A percentile compares a stretch with the other conserved stretches of the same genome.
Conservation (phyloP, 2,888 invertebrate species). For the Cephalotes varians region DNA sequence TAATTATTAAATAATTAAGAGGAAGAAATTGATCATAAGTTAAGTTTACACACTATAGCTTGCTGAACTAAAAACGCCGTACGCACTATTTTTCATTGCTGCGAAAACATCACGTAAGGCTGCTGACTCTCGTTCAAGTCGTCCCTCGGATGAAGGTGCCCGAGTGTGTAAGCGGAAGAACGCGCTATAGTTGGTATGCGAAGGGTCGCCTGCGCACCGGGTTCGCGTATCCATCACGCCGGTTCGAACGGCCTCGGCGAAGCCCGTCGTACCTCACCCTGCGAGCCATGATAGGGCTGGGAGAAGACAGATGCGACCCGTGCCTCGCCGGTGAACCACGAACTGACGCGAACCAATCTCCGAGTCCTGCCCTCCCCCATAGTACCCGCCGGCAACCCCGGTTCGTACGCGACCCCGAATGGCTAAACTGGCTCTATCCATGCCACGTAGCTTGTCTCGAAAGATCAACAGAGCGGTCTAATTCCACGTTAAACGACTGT, state of each 20-base stretch:
- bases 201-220: slow-evolving; percentile 62
- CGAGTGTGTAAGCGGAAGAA: slow-evolving; percentile 27
- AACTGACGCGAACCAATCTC: slow-evolving; percentile 74
- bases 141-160: slow-evolving; percentile 14
- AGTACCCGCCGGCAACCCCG: slow-evolving; percentile 14
- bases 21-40: not conserved
- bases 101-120: slow-evolving; percentile 25
- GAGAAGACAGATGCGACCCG: slow-evolving; percentile 76
- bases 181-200: slow-evolving; percentile 71
- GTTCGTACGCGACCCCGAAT: slow-evolving; percentile 51
- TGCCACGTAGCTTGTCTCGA: slow-evolving; percentile 54
- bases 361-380: slow-evolving; percentile 46
- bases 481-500: slow-evolving; percentile 56
- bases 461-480: slow-evolving; percentile 56
- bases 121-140: slow-evolving; percentile 49
- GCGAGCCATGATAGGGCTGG: slow-evolving; percentile 65
- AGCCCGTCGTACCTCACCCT: slow-evolving; percentile 50
- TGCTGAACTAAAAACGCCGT: not conserved
- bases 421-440: slow-evolving; percentile 57
- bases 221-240: slow-evolving; percentile 74
- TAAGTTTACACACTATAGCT: not conserved
- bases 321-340: slow-evolving; percentile 73
- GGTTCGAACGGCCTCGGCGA: slow-evolving; percentile 65
- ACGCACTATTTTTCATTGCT: slow-evolving; percentile 16
- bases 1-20: not conserved